Base-by-base conservation (phyloP, 2,113 vertebrate genomes). In the Cariama cristata region DNA sequence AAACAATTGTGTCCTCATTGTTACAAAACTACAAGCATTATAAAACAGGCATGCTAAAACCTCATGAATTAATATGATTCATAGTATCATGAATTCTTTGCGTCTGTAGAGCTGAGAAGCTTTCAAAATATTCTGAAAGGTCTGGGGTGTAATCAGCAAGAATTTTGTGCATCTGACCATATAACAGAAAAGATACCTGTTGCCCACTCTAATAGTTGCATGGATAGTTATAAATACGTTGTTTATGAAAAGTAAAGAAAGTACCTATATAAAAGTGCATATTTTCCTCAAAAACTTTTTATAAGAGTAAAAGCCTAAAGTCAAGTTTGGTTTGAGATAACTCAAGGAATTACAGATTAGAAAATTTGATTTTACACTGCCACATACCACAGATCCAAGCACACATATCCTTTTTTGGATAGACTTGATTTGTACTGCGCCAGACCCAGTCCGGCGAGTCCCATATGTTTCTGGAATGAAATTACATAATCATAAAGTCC, bases 401-500 rank as follows among this genome's bases (percentile, higher is more conserved):
- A 69, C 22, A 55, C 2, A 11, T 26, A 56, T 3, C 21, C 24
- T 21, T 69, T 92, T 85, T 76, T 74, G 33, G 67, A 71, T 20
- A 63, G 76, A 77, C 59, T 84, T 59, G 63, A 83, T 96, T 89
- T 89, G 60, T 71, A 79, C 14, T 62, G 8, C 50, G 49, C 35
- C 62, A 88, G 55, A 55, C 21, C 38, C 38, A 44, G 72, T 89
- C 68, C 72, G 91, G 64, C 50, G 64, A 15, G 35, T 89, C 47
- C 68, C 89, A 89, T 74, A 79, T 91, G 79, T 62, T 95, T 84
- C 83, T 95, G 68, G 28, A 92, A 93, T 63, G 14, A 66, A 95
- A 89, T 84, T 81, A 83, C 60, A 50, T 71, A 73, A 94, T 63
- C 42, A 86, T 72, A 44, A 94, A 86, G n/a, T n/a, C 75, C 8